Evolutionary conservation across 2,888 invertebrate genomes (phyloP).

Genomic region (Synergus itoensis): DNA sequence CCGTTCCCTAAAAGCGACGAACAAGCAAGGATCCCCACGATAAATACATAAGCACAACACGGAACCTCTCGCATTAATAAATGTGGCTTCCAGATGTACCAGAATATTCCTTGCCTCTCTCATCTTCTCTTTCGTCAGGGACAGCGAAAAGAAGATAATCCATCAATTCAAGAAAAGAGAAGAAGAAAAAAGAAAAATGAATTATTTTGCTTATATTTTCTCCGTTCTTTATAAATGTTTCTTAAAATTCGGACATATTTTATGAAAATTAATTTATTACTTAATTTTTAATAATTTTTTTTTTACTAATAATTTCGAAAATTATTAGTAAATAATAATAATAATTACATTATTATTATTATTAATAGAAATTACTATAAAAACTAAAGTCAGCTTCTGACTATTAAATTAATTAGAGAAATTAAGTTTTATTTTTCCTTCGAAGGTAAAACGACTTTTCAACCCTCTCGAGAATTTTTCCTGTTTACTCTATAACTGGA

Average conservation of each 20-base stretch:
- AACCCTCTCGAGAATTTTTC: not conserved
- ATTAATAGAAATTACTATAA: not conserved
- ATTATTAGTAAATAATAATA: no score
- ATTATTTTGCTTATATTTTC: not conserved
- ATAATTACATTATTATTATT: no score
- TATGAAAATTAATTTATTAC: no score
- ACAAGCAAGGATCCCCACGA: slow-evolving; percentile 50
- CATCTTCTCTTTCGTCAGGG: slow-evolving; percentile 9
- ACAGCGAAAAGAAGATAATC: slow-evolving; percentile 15
- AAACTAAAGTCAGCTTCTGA: not conserved
- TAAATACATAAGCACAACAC: slow-evolving; percentile 50
- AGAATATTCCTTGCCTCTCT: slow-evolving; percentile 40
- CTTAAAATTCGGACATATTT: no score
- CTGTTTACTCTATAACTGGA: not conserved
- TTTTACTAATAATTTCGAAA: no score
- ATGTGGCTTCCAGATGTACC: slow-evolving; percentile 53
- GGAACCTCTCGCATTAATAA: slow-evolving; percentile 48
- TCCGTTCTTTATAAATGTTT: not conserved
- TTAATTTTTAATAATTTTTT: not conserved
- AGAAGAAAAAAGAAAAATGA: not conserved
- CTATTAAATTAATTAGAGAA: not conserved
- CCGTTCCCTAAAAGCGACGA: slow-evolving; percentile 54
- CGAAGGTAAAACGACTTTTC: not conserved
- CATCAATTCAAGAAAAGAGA: slow-evolving; percentile 38
- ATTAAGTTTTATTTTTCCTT: not conserved